A percentile compares a stretch with the other conserved stretches of the same genome.
These are phyloP conservation scores for Agrochola circellaris DNA, from an alignment of 2,888 invertebrate species.

Conservation along the genomic window DNA sequence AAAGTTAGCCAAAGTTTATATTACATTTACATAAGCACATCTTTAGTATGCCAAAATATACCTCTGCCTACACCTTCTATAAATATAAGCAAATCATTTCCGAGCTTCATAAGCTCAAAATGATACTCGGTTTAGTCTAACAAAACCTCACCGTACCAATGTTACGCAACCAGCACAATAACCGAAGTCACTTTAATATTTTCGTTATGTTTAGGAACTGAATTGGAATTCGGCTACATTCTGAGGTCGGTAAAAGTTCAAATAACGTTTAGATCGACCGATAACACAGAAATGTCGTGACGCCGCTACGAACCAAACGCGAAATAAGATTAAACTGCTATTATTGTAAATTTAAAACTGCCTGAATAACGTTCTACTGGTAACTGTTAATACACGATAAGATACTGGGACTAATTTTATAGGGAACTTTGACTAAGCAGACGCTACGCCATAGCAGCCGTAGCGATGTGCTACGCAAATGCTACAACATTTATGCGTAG, in stretches of 20 bases:
- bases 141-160: slow-evolving; percentile 6
- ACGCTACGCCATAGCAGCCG: slow-evolving; percentile 38
- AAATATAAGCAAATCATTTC: neutral
- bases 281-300: slow-evolving; percentile 76
- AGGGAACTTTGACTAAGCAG: neutral
- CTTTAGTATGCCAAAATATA: neutral
- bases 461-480: slow-evolving; percentile 43
- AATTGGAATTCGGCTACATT: slow-evolving; percentile 68
- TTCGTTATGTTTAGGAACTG: slow-evolving; percentile 68
- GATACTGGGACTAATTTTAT: slow-evolving; percentile 32
- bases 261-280: slow-evolving; percentile 82
- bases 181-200: slow-evolving; percentile 58
- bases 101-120: slow-evolving; percentile 13
- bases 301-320: slow-evolving; percentile 44
- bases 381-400: slow-evolving; percentile 29
- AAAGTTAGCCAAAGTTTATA: no score
- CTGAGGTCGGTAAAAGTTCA: slow-evolving; percentile 77
- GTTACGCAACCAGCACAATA: slow-evolving; percentile 56
- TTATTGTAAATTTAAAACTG: slow-evolving; percentile 53
- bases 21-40: no score
- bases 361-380: slow-evolving; percentile 21
- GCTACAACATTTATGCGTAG: slow-evolving; percentile 31
- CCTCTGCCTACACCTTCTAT: neutral
- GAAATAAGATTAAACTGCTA: slow-evolving; percentile 52
- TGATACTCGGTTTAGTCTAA: neutral